Conservation (phyloP, 2,797 vertebrate species). For the Phrynocephalus vlangalii region DNA sequence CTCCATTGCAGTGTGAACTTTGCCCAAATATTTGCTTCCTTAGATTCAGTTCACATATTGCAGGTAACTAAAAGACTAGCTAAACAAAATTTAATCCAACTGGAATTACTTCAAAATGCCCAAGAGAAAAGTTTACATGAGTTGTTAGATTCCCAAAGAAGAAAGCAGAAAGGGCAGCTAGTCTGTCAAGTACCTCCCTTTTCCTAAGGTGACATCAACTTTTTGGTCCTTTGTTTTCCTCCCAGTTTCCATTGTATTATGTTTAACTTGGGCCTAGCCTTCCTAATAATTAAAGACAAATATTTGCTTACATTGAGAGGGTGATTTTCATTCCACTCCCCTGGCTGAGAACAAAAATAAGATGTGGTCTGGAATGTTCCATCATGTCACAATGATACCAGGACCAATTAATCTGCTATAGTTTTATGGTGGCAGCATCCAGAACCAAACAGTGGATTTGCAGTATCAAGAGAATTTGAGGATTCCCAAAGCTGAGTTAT, state of each 20-base stretch:
- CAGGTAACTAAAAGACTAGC: background rate
- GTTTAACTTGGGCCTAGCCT: constrained; percentile 69
- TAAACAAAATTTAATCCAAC: background rate
- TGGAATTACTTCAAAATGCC: background rate
- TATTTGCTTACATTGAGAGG: constrained; percentile 71
- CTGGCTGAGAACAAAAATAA: constrained; percentile 60
- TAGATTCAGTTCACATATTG: background rate
- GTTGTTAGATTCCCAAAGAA: background rate
- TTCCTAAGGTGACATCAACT: constrained; percentile 30
- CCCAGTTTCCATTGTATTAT: constrained; percentile 57
- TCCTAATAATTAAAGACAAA: constrained; percentile 69
- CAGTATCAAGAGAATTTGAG: constrained; percentile 36
- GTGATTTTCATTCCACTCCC: constrained; percentile 63
- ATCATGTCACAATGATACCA: constrained; percentile 60
- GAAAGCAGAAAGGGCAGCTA: background rate
- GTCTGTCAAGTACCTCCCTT: constrained; percentile 27
- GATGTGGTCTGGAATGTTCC: constrained; percentile 57
- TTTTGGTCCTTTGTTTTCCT: constrained; percentile 44
- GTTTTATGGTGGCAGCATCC: constrained; percentile 51
- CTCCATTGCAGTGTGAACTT: background rate
- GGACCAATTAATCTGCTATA: constrained; percentile 58
- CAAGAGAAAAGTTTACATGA: background rate
- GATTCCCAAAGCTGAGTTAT: too few species aligned
- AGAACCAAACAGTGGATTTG: constrained; percentile 52
- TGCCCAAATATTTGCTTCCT: background rate